Base-by-base conservation (phyloP, 1,140 invertebrate genomes). In the Drosophila gunungcola region DNA sequence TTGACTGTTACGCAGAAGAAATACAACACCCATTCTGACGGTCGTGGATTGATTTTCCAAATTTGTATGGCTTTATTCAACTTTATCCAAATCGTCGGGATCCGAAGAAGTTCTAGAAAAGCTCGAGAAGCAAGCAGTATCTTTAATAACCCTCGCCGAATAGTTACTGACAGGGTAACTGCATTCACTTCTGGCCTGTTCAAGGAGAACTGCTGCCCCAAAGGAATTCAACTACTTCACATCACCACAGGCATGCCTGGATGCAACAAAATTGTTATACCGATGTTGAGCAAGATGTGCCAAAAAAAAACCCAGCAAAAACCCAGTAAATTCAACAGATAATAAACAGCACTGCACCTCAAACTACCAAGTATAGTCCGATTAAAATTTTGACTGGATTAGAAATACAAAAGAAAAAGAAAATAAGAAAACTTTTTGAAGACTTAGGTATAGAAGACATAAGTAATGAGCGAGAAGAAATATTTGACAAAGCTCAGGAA, bases 21-120 rank as follows among this genome's bases (percentile, higher is more conserved):
- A 3, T 51, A 16, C 7, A 51, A 51, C 12, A 11, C 34, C 34
- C n/a, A 34, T 51, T 7, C 32, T 16, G 11, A 7, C 48, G 3
- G 9, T 51, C 4, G 29, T 51, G 2, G 48, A 51, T 34, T 7
- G n/a, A 13, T 51, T 51, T 51, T 51, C 48, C 0, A 51, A 51
- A 2, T 51, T 32, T 13, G n/a, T 34, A 10, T 51, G 48, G 48
- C 5, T 16, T 13, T 34, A 27, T 51, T 3, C 48, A 10, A 34
- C n/a, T 51, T 4, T 27, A 10, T 16, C n/a, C 3, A 51, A 34
- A 2, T 51, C 48, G 5, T 34, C 48, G 2, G 27, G n/a, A 29
- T 5, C 48, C 2, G 48, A 32, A 9, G 12, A 32, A 9, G 43
- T 49, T 32, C 0, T 32, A 6, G 7, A 49, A 9, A 29, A 32